phyloP scores from a whole-genome alignment of 2,113 vertebrate species.

The Phalacrocorax carbo region DNA sequence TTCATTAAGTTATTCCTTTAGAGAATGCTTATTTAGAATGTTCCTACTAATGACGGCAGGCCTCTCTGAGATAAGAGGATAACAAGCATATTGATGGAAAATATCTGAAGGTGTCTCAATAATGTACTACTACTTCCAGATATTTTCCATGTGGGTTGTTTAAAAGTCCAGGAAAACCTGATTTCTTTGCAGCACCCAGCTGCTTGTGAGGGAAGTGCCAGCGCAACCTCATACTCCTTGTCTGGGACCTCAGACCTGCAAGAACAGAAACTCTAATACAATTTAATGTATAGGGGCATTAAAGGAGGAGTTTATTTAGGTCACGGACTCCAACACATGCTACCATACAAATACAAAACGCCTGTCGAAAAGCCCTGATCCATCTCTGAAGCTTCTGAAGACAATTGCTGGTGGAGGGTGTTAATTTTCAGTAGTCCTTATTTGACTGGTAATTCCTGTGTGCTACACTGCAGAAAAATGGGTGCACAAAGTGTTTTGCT shows the following conservation, averaged over 20 bases:
- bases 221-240: not conserved
- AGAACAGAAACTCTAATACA: not conserved
- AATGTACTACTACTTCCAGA: fast-evolving
- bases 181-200: not conserved
- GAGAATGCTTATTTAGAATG: fast-evolving
- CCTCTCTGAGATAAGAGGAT: not conserved
- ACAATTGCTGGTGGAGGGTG: not conserved
- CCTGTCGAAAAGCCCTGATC: not conserved
- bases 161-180: not conserved
- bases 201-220: not conserved
- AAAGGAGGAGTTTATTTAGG: not conserved
- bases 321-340: not conserved
- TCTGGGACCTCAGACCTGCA: not conserved
- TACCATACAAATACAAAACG: not conserved
- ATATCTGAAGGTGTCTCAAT: not conserved
- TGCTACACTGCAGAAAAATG: not conserved
- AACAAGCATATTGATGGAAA: not conserved
- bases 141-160: not conserved
- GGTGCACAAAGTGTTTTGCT: not conserved
- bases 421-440: not conserved
- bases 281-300: not conserved
- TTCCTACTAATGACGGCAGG: not conserved
- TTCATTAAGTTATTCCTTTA: not conserved
- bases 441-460: not conserved
- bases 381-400: not conserved